Evolutionary conservation across 1,140 invertebrate species (phyloP).

Genomic region (Heliconius nattereri): DNA sequence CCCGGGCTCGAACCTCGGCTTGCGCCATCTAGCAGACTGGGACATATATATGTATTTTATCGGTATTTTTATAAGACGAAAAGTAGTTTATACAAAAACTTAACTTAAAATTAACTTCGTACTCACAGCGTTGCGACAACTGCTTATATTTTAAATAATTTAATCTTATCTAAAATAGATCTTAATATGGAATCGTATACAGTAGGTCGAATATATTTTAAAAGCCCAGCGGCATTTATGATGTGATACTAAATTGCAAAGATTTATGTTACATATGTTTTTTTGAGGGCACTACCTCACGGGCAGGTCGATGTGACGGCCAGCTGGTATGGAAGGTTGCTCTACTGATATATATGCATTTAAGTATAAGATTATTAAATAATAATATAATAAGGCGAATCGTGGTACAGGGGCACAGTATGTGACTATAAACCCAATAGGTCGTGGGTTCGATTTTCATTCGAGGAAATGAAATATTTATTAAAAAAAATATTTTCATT

Average conservation of each 20-base stretch:
- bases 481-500: neutral
- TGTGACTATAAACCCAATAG: too few species aligned
- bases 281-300: slow-evolving; percentile 7
- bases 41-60: too few species aligned
- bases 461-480: neutral
- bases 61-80: too few species aligned
- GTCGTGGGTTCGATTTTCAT: too few species aligned
- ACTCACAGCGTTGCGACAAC: too few species aligned
- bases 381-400: neutral
- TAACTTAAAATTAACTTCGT: too few species aligned
- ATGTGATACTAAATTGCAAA: slow-evolving; percentile 11
- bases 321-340: neutral
- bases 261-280: neutral
- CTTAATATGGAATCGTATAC: neutral
- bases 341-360: neutral
- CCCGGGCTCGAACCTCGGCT: too few species aligned
- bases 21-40: too few species aligned
- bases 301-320: neutral
- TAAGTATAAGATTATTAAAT: neutral
- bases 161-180: neutral
- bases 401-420: neutral
- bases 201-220: slow-evolving; percentile 7
- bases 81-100: too few species aligned
- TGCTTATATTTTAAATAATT: neutral
- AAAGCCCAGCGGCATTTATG: neutral